Evolutionary conservation across 2,888 invertebrate genomes (phyloP).

Genomic region (Diplazon laetatorius): DNA sequence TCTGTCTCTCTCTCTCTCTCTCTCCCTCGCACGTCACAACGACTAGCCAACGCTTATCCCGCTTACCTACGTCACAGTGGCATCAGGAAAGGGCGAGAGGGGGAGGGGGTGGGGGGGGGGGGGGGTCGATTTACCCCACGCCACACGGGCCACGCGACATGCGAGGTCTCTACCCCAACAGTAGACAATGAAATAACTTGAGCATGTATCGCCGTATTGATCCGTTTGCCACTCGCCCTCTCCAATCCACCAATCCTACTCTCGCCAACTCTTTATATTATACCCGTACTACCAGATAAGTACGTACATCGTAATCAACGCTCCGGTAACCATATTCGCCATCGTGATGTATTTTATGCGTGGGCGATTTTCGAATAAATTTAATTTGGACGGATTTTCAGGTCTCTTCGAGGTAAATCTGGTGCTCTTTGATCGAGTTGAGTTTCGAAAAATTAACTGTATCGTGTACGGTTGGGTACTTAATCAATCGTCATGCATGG

Average conservation of each 20-base stretch:
- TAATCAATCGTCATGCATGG: too few species aligned
- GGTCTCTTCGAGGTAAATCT: too few species aligned
- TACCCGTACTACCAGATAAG: slow-evolving; percentile 4
- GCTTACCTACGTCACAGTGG: slow-evolving; percentile 57
- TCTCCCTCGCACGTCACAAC: slow-evolving; percentile 31
- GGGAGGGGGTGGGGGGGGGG: too few species aligned
- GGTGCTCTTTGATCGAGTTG: too few species aligned
- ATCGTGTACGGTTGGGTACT: too few species aligned
- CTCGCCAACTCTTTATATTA: slow-evolving; percentile 13
- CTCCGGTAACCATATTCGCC: too few species aligned
- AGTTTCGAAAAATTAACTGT: too few species aligned
- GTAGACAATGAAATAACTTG: slow-evolving; percentile 80
- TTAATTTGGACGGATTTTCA: too few species aligned
- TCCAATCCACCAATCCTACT: slow-evolving; percentile 11
- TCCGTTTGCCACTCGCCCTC: slow-evolving; percentile 65
- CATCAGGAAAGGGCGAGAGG: background rate
- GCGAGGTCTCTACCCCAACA: slow-evolving; percentile 76
- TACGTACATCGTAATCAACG: background rate
- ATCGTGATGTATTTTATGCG: too few species aligned
- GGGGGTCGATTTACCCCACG: slow-evolving; percentile 68
- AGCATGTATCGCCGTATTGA: slow-evolving; percentile 78
- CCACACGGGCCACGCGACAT: slow-evolving; percentile 75
- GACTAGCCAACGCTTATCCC: slow-evolving; percentile 36
- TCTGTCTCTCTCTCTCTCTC: slow-evolving; percentile 56
- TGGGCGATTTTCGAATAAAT: too few species aligned